Conservation (phyloP, 2,797 vertebrate species). For the Falco biarmicus region DNA sequence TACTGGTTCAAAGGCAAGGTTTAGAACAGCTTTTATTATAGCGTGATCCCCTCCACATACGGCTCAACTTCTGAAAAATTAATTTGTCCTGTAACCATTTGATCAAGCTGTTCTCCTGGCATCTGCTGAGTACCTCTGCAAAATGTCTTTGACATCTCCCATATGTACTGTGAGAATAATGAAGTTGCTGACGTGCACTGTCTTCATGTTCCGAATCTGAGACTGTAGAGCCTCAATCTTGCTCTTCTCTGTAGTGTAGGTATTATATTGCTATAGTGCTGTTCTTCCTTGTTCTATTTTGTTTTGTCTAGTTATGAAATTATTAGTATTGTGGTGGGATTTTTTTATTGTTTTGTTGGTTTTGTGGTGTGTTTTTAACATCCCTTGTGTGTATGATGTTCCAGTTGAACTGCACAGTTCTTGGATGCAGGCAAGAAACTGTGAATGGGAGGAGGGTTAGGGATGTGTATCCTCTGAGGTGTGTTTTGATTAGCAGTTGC, state of each 20-base stretch:
- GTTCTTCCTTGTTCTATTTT: background rate
- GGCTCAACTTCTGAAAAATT: conserved; percentile 42
- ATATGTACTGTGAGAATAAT: background rate
- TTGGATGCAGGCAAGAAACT: background rate
- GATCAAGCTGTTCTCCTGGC: conserved; percentile 47
- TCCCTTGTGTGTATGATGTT: background rate
- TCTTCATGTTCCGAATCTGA: background rate
- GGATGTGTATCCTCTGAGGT: background rate
- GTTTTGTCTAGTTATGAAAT: background rate
- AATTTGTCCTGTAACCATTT: conserved; percentile 48
- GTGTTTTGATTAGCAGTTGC: background rate
- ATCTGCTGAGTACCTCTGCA: conserved; percentile 31
- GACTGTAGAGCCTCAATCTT: background rate
- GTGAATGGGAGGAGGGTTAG: background rate
- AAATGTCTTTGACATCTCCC: conserved; percentile 26
- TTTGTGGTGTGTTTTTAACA: background rate
- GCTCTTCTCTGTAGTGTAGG: background rate
- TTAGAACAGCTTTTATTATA: conserved; percentile 35
- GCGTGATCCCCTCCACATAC: background rate
- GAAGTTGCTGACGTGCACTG: background rate
- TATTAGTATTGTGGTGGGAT: background rate
- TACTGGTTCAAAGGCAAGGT: conserved; percentile 33
- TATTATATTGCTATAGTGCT: background rate
- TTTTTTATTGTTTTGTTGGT: background rate
- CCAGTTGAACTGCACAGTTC: background rate